Evolutionary conservation across 2,797 vertebrate genomes (phyloP), one percentile per base, ranked within the genome.

Genomic region (Diceros bicornis): DNA sequence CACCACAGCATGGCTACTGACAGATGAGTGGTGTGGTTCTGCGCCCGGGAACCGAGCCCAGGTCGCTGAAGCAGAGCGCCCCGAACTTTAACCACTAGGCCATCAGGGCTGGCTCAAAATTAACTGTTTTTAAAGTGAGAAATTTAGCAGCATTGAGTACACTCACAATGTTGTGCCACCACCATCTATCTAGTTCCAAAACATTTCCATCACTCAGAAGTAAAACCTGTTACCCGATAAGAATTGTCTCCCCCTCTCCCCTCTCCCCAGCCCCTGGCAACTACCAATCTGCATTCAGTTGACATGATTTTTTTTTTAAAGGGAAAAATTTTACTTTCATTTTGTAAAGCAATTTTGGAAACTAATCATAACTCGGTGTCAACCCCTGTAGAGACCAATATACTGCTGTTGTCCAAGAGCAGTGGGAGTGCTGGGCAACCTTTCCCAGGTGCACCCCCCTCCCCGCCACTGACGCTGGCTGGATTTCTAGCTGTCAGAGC

Each of bases 71-170:
- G 50, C 14, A 16, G 50, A 52, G 50, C 4, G 50, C 14, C 13
- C 50, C 50, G 3, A 52, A 52, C 50, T 52, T 52, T 52, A 52
- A 52, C 50, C 4, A 13, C 50, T 13, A 52, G 50, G 50, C 13
- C 50, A 52, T 52, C 50, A 52, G 50, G 50, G 12, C 50, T 52
- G 14, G 50, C 50, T 52, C 50, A 52, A 52, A 52, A 32, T 9
- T 2, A 23, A 3, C 13, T 2, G 3, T 25, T 18, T 47, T 7
- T 6, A 17, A 41, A n/a, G 68, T 4, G 16, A 81, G 10, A 13
- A 2, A 3, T 5, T n/a, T 2, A 3, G 4, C 1, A 50, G 69
- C 16, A 0, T 1, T 1, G n/a, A 13, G n/a, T 4, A 7, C 27
- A 1, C 4, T 27, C 12, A 11, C 52, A 1, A 1, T 2, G 25